Percentiles rank a stretch among this genome's conserved stretches.
These are phyloP conservation scores for Epinotia ramella DNA, from an alignment of 2,888 invertebrate genomes.

Conservation along the genomic window DNA sequence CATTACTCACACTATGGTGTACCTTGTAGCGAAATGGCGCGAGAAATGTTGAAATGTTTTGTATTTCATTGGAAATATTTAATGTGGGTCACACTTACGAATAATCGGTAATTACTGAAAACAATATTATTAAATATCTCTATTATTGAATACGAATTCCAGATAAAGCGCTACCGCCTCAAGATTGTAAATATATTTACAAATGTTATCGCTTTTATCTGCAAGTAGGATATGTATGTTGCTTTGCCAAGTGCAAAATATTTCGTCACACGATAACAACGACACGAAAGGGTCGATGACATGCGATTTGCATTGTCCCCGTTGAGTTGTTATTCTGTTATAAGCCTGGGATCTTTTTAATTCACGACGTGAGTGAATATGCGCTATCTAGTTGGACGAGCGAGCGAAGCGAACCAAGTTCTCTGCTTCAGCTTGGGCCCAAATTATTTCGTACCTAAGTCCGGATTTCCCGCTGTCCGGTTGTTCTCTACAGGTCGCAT, in stretches of 20 bases:
- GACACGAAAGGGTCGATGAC: slow-evolving; percentile 64
- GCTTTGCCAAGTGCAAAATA: slow-evolving; percentile 66
- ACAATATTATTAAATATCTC: background rate
- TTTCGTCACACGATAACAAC: slow-evolving; percentile 58
- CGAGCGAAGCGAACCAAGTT: no score
- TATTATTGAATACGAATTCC: background rate
- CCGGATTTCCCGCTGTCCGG: no score
- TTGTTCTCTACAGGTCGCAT: no score
- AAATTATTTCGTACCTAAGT: no score
- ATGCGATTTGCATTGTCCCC: slow-evolving; percentile 48
- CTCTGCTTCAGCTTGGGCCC: no score
- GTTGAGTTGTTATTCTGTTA: slow-evolving; percentile 27
- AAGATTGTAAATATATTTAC: slow-evolving; percentile 42
- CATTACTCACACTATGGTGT: no score
- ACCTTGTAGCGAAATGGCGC: no score
- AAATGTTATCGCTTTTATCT: slow-evolving; percentile 37
- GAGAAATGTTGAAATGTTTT: no score
- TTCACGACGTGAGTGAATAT: no score
- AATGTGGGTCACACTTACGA: background rate
- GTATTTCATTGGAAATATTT: no score
- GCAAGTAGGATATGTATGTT: slow-evolving; percentile 23
- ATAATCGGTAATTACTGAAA: slow-evolving; percentile 21
- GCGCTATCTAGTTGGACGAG: no score
- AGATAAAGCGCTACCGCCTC: slow-evolving; percentile 28
- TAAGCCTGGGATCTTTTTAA: background rate